These are phyloP conservation scores for Athalia cordata DNA, from an alignment of 2,888 invertebrate species.

Conservation along the genomic window DNA sequence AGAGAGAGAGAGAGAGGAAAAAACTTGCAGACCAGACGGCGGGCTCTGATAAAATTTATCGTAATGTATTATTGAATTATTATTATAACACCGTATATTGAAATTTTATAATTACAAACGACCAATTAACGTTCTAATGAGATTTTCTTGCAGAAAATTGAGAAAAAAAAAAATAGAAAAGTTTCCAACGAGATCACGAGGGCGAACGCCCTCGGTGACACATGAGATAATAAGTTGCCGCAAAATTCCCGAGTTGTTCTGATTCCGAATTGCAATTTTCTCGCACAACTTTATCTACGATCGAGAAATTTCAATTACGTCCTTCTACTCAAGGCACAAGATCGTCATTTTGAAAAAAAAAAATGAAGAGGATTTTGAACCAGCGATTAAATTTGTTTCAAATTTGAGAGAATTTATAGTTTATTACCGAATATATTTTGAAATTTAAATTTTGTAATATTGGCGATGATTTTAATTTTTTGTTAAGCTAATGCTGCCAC, in stretches of 20 bases:
- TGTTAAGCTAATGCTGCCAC: conserved; percentile 13
- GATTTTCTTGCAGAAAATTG: neutral
- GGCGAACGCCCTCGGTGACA: conserved; percentile 4
- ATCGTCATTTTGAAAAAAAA: neutral
- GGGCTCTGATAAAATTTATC: neutral
- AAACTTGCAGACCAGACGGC: neutral
- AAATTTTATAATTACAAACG: too few species aligned
- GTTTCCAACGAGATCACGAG: neutral
- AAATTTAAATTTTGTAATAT: neutral
- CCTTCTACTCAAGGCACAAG: neutral
- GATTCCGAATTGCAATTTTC: neutral
- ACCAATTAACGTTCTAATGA: too few species aligned
- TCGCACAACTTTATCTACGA: neutral
- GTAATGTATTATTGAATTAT: neutral
- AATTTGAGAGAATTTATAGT: neutral
- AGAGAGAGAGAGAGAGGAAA: neutral
- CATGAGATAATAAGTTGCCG: conserved; percentile 1
- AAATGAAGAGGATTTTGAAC: neutral
- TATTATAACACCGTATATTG: too few species aligned
- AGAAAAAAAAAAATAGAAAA: neutral
- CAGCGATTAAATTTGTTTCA: neutral
- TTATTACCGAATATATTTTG: too few species aligned
- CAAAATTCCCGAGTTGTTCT: neutral
- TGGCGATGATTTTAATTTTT: neutral
- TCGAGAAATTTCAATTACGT: neutral